Base-by-base conservation (phyloP, 2,888 invertebrate genomes). In the Brachypalpus laphriformis region DNA sequence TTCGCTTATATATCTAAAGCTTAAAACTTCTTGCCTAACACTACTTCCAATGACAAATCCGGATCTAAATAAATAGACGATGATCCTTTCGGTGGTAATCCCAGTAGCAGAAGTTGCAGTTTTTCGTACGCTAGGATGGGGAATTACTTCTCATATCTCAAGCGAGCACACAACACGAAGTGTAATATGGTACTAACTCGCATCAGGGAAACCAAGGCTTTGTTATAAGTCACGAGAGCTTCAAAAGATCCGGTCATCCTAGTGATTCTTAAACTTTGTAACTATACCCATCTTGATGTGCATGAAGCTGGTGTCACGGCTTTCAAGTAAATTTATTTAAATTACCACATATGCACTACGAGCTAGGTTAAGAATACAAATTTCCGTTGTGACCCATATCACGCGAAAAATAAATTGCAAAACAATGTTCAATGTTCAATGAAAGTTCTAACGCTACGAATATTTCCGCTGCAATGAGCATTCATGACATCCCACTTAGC, bases 391-490 rank as follows among this genome's bases (percentile, higher is more conserved):
- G 71, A 37, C 77, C 82, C 42, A 82, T 40, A 20, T 66, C n/a
- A n/a, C 20, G 6, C 28, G 20, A 20, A 22, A 66, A 40, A 51
- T 8, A 37, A 16, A 74, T 77, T 65, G 40, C 45, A 66, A 66
- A 37, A 65, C 40, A 61, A 37, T 45, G 25, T 25, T 61, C 4
- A 9, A 37, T 40, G 59, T 75, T 66, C 59, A 71, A 81, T 65
- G 85, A 85, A 85, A 85, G 81, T 85, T 85, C 85, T 81, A 70
- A 80, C 66, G 54, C 40, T 71, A n/a, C n/a, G n/a, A n/a, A n/a
- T n/a, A 54, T 85, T 85, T 85, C 81, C 75, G 81, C 85, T 85
- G 85, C 81, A 81, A 28, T 76, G 77, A 61, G 37, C 76, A 85
- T 75, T 81, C 81, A 54, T 76, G 81, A 76, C 85, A 76, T 71